phyloP scores from a whole-genome alignment of 30 jellyfish, hydroid and myxozoan genomes.

The Aurelia coerulea region DNA sequence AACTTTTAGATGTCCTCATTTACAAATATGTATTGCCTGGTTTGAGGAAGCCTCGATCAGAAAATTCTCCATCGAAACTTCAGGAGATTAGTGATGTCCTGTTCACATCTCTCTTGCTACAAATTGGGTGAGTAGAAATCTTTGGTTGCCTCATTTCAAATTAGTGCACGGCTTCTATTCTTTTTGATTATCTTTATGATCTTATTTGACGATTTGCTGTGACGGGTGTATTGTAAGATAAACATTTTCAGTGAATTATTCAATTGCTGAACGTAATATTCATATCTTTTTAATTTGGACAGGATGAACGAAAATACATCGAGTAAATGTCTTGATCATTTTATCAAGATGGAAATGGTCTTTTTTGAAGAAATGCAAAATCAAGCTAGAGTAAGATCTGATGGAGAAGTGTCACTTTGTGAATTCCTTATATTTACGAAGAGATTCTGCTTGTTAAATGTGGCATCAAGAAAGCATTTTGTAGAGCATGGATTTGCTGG shows the following conservation, averaged over 20 bases:
- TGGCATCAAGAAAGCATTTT: constrained; percentile 23
- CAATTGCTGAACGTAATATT: too few species aligned
- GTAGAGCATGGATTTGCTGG: constrained; percentile 20
- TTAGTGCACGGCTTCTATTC: too few species aligned
- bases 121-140: constrained; percentile 34
- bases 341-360: constrained; percentile 23
- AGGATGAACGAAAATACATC: constrained; percentile 38
- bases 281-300: not conserved
- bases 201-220: too few species aligned
- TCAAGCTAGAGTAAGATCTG: not conserved
- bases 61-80: constrained; percentile 2
- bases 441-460: constrained; percentile 36
- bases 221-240: too few species aligned
- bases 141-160: too few species aligned
- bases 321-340: constrained; percentile 23
- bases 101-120: constrained; percentile 37
- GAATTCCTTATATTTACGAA: constrained; percentile 44
- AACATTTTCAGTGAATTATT: too few species aligned
- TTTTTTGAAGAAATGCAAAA: constrained; percentile 1
- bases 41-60: not conserved
- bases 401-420: constrained; percentile 33
- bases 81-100: constrained; percentile 22
- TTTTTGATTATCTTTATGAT: too few species aligned
- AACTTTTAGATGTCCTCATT: constrained; percentile 25
- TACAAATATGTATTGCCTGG: constrained; percentile 21